phyloP scores from a whole-genome alignment of 2,888 invertebrate species.

The Agrypnus murinus region DNA sequence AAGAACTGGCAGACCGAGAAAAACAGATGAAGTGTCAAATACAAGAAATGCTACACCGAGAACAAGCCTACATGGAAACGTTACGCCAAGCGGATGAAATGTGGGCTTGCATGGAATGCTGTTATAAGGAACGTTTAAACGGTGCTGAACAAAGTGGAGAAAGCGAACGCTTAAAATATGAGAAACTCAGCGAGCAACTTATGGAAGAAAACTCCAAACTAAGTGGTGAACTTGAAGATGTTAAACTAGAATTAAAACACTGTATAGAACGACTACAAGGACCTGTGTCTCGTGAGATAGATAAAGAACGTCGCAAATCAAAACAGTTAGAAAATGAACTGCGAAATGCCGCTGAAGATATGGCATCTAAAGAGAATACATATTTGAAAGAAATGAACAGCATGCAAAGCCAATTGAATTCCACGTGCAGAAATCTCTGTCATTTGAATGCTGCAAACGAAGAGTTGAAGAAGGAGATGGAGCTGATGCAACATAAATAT shows the following conservation, averaged over 20 bases:
- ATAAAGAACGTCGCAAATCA: constrained; percentile 59
- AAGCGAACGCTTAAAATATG: constrained; percentile 41
- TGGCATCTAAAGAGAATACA: constrained; percentile 55
- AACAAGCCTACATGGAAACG: constrained; percentile 81
- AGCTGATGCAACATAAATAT: constrained; percentile 61
- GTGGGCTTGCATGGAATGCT: constrained; percentile 33
- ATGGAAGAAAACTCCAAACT: constrained; percentile 64
- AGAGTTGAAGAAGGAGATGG: constrained; percentile 62
- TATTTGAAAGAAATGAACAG: constrained; percentile 61
- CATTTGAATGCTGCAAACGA: constrained; percentile 63
- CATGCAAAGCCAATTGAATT: constrained; percentile 65
- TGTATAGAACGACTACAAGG: constrained; percentile 66
- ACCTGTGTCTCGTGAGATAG: constrained; percentile 59
- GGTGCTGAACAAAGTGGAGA: constrained; percentile 27
- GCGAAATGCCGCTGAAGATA: constrained; percentile 52
- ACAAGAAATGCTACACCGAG: constrained; percentile 77
- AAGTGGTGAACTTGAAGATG: constrained; percentile 65
- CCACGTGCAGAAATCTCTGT: constrained; percentile 61
- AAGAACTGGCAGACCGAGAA: constrained; percentile 73
- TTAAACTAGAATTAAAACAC: constrained; percentile 66
- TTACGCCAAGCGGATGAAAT: constrained; percentile 80
- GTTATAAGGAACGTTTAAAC: constrained; percentile 30
- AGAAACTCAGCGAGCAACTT: constrained; percentile 60
- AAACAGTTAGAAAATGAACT: constrained; percentile 64
- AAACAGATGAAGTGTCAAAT: constrained; percentile 77